Evolutionary conservation across 2,888 invertebrate genomes (phyloP).

Genomic region (Nymphalis c-album): DNA sequence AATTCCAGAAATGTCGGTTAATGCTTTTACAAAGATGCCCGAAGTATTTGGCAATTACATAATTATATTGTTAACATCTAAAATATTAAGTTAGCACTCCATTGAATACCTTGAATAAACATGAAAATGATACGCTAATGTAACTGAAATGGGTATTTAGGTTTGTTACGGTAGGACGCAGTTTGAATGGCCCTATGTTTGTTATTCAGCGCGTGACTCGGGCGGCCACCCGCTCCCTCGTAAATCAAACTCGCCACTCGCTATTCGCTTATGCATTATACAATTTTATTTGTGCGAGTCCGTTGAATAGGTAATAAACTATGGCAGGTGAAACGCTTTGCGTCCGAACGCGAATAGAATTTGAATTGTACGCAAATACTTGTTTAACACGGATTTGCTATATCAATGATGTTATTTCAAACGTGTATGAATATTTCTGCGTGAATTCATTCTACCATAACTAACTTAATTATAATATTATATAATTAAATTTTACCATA

Average conservation of each 20-base stretch:
- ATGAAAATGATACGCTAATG: slow-evolving; percentile 15
- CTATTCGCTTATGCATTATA: slow-evolving; percentile 82
- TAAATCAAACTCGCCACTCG: slow-evolving; percentile 81
- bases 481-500: too few species aligned
- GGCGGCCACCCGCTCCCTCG: slow-evolving; percentile 62
- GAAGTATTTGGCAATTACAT: too few species aligned
- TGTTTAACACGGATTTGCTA: slow-evolving; percentile 40
- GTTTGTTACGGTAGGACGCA: slow-evolving; percentile 38
- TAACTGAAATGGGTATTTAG: slow-evolving; percentile 31
- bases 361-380: slow-evolving; percentile 70
- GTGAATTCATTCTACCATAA: not conserved
- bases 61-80: not conserved
- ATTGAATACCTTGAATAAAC: slow-evolving; percentile 3
- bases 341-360: slow-evolving; percentile 69
- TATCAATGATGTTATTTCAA: slow-evolving; percentile 34
- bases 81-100: not conserved
- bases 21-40: too few species aligned
- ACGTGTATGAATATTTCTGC: slow-evolving; percentile 14
- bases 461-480: too few species aligned
- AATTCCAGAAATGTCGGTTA: too few species aligned
- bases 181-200: slow-evolving; percentile 74
- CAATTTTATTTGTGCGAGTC: slow-evolving; percentile 82
- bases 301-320: slow-evolving; percentile 81
- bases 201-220: slow-evolving; percentile 76
- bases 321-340: slow-evolving; percentile 76